Evolutionary conservation across 2,797 vertebrate genomes (phyloP), one percentile per base, ranked within the genome.

Genomic region (Pipistrellus kuhlii): DNA sequence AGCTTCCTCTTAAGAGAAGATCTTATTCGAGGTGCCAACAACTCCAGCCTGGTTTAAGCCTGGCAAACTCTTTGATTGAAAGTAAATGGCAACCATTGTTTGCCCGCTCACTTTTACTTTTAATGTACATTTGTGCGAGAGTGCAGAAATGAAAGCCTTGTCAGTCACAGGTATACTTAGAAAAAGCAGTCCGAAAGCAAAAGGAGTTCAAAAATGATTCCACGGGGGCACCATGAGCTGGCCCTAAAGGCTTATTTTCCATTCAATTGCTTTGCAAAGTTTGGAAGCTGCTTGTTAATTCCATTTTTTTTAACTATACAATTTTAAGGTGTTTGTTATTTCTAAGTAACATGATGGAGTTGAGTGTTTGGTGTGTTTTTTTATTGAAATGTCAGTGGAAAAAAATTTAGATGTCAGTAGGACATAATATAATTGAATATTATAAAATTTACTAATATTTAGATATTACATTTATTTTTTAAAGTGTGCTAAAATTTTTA

Each of bases 221-320:
- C 66, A 71, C 66, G 48, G 44, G 69, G 48, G 82, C 75, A 81
- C 62, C 48, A 64, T 0, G 2, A 69, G 69, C 69, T 85, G 90
- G 89, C 38, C 78, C 21, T 53, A 68, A 51, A 64, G 25, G 48
- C 85, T 88, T 93, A 46, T 85, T 90, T 96, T 96, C 76, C 86
- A 48, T 94, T 90, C 73, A 84, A 35, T 23, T 90, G 81, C 68
- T 80, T 90, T 87, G 82, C 89, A 44, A 73, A 95, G 57, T 97
- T 95, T 96, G 82, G 95, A 97, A 91, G 85, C 85, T 93, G 57
- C 91, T 95, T 94, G 85, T 94, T 96, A 96, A 88, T 69, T n/a
- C 51, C 66, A 46, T 71, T 12, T 46, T 18, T n/a, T 46, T 81
- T 68, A 27, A 92, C 90, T 78, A 69, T 72, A 85, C 53, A 30